A percentile compares a stretch with the other conserved stretches of the same genome.
These are phyloP conservation scores for Hypanus sabinus DNA, from an alignment of 2,113 vertebrate species.

Conservation along the genomic window DNA sequence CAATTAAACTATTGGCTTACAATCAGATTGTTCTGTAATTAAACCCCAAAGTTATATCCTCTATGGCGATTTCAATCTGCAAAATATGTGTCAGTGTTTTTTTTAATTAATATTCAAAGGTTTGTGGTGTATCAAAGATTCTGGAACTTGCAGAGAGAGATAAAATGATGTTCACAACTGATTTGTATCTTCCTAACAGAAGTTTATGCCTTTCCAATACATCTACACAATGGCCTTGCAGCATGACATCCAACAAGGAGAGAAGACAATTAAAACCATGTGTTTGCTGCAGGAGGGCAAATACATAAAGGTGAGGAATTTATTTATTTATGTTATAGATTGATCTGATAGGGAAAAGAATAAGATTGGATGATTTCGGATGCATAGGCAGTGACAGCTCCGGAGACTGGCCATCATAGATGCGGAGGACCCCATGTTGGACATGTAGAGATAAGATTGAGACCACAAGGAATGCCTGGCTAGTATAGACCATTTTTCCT, in stretches of 20 bases:
- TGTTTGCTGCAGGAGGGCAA: conserved; percentile 65
- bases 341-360: too few relatives aligned
- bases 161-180: neutral
- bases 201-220: conserved; percentile 71
- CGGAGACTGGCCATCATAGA: too few relatives aligned
- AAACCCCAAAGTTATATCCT: neutral
- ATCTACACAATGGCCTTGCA: conserved; percentile 75
- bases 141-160: neutral
- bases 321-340: too few relatives aligned
- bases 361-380: too few relatives aligned
- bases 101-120: neutral
- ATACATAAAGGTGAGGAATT: conserved; percentile 68
- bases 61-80: neutral
- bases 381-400: too few relatives aligned
- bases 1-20: neutral
- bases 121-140: neutral
- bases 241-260: conserved; percentile 67
- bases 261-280: conserved; percentile 52
- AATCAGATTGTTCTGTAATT: neutral
- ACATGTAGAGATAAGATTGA: too few relatives aligned
- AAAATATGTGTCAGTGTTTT: neutral
- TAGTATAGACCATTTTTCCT: too few relatives aligned
- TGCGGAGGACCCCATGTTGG: too few relatives aligned
- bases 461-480: too few relatives aligned
- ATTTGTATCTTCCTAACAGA: conserved; percentile 48